Evolutionary conservation across 2,797 vertebrate genomes (phyloP).

Genomic region (Pangasius sanitwongsei): DNA sequence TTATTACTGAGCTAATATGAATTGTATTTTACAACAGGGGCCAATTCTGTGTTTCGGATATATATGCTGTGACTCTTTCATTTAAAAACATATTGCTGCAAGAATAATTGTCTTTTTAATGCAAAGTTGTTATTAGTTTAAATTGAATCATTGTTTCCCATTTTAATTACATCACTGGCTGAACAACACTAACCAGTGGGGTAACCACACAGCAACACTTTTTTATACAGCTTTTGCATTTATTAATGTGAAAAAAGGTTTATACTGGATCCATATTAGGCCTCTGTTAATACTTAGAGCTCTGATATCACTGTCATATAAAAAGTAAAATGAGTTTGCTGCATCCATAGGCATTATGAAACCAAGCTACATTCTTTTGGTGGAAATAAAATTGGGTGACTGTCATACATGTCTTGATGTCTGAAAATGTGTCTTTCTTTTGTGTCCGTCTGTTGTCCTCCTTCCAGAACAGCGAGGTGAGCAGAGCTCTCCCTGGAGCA

Average conservation of each 20-base stretch:
- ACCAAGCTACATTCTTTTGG: background rate
- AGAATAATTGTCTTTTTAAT: background rate
- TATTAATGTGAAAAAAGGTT: background rate
- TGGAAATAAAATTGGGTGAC: background rate
- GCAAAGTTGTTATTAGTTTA: background rate
- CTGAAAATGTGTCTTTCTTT: background rate
- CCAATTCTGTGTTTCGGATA: background rate
- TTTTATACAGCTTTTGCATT: background rate
- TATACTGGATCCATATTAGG: background rate
- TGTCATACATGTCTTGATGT: background rate
- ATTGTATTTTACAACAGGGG: background rate
- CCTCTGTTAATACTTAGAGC: background rate
- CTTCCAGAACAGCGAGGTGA: constrained; percentile 82
- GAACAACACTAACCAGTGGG: background rate
- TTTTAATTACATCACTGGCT: background rate
- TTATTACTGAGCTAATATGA: background rate
- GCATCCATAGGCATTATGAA: background rate
- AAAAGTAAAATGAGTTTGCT: background rate
- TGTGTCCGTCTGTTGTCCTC: background rate
- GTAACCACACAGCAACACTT: background rate
- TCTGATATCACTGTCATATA: background rate
- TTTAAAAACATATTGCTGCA: background rate
- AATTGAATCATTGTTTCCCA: background rate
- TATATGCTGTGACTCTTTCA: background rate
- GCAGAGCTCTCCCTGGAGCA: constrained; percentile 78